Conservation (phyloP, 1,140 invertebrate genomes). For the Dreissena polymorpha region DNA sequence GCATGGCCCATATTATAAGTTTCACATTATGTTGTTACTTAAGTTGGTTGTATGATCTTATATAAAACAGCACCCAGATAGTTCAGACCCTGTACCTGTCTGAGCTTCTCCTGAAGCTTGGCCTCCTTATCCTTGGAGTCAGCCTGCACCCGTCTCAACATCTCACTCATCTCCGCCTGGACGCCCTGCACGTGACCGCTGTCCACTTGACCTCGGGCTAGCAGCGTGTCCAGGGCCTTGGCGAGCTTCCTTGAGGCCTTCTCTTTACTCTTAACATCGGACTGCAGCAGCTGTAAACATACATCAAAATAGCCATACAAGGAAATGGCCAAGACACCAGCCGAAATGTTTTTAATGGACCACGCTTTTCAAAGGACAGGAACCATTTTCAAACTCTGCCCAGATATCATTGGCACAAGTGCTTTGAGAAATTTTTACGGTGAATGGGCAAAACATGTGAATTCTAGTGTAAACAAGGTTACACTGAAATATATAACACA, state of each 20-base stretch:
- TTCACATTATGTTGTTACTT: too few species aligned
- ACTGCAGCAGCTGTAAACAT: constrained; percentile 71
- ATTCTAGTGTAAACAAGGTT: too few species aligned
- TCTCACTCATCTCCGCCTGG: constrained; percentile 91
- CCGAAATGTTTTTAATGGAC: neutral
- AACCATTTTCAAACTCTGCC: too few species aligned
- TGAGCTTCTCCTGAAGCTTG: constrained; percentile 94
- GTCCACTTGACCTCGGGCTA: constrained; percentile 84
- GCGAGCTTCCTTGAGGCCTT: constrained; percentile 86
- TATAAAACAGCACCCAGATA: too few species aligned
- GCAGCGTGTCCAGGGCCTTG: constrained; percentile 83
- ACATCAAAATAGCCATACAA: neutral
- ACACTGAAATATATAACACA: too few species aligned
- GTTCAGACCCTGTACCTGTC: constrained; percentile 82
- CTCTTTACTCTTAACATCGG: constrained; percentile 73
- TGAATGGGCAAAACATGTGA: too few species aligned
- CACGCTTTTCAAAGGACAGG: too few species aligned
- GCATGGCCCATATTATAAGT: too few species aligned
- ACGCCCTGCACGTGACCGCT: constrained; percentile 86
- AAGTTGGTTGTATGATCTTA: too few species aligned
- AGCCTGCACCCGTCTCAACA: constrained; percentile 92
- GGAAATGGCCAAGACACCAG: neutral
- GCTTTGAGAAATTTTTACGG: too few species aligned
- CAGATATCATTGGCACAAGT: too few species aligned
- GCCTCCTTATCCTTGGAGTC: constrained; percentile 93